These are phyloP conservation scores for Pelobates cultripes DNA, from an alignment of 2,797 vertebrate genomes.

Conservation along the genomic window DNA sequence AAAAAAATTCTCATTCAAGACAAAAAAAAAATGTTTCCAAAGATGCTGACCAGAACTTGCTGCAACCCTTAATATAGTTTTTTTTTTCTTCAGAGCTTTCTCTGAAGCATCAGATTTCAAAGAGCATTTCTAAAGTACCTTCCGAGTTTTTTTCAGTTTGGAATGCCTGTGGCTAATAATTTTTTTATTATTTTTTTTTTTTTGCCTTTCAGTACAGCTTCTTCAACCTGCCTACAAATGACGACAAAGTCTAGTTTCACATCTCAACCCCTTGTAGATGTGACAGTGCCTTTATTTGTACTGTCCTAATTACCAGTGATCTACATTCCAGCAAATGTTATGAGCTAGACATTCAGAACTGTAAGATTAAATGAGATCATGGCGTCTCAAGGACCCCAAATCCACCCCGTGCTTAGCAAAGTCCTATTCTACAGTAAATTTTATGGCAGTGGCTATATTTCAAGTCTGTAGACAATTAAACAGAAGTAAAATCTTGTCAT, in stretches of 20 bases:
- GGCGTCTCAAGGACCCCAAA: background rate
- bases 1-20: no score
- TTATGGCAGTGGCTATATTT: no score
- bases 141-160: background rate
- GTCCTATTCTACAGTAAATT: no score
- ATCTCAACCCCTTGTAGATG: background rate
- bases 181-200: background rate
- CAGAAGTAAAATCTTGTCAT: no score
- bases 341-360: background rate
- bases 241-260: slow-evolving; percentile 7
- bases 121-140: background rate
- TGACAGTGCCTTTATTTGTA: background rate
- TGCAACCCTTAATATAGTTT: background rate
- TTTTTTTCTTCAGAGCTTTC: background rate
- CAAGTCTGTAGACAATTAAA: no score
- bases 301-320: background rate
- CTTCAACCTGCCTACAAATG: slow-evolving; percentile 21
- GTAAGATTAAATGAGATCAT: background rate
- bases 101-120: slow-evolving; percentile 27
- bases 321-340: background rate
- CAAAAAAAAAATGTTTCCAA: background rate
- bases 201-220: background rate
- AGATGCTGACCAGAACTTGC: background rate
- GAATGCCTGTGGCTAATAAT: background rate
- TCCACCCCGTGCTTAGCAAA: no score